Conservation (phyloP, 2,888 invertebrate species). For the Synergus umbraculus region DNA sequence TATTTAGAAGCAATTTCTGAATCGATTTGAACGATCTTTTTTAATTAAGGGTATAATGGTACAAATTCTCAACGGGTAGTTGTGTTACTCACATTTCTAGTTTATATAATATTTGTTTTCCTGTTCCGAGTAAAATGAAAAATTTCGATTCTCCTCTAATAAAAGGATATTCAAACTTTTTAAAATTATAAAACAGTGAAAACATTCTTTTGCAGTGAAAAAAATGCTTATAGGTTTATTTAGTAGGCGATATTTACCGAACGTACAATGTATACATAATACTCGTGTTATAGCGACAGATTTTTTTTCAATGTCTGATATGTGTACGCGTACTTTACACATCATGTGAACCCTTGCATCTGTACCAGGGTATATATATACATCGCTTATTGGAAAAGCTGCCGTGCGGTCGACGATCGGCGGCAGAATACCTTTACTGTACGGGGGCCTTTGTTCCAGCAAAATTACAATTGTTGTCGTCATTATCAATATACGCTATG, state of each 20-base stretch:
- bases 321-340: slow-evolving; percentile 24
- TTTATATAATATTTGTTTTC: background rate
- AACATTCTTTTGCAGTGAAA: background rate
- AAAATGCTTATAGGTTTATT: slow-evolving; percentile 4
- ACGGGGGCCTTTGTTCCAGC: slow-evolving; percentile 70
- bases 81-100: background rate
- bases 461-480: slow-evolving; percentile 75
- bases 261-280: slow-evolving; percentile 21
- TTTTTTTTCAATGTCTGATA: slow-evolving; percentile 19
- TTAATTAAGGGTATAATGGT: too few species aligned
- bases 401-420: slow-evolving; percentile 52
- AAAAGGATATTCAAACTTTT: background rate
- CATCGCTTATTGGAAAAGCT: slow-evolving; percentile 49
- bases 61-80: too few species aligned
- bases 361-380: slow-evolving; percentile 17
- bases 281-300: background rate
- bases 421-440: slow-evolving; percentile 65
- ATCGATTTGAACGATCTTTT: too few species aligned
- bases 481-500: slow-evolving; percentile 74
- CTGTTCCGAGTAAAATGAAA: background rate
- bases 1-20: too few species aligned
- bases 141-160: background rate
- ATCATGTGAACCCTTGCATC: background rate
- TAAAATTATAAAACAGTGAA: background rate
- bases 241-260: slow-evolving; percentile 8